Evolutionary conservation across 2,888 invertebrate species (phyloP).

Genomic region (Diarsia brunnea): DNA sequence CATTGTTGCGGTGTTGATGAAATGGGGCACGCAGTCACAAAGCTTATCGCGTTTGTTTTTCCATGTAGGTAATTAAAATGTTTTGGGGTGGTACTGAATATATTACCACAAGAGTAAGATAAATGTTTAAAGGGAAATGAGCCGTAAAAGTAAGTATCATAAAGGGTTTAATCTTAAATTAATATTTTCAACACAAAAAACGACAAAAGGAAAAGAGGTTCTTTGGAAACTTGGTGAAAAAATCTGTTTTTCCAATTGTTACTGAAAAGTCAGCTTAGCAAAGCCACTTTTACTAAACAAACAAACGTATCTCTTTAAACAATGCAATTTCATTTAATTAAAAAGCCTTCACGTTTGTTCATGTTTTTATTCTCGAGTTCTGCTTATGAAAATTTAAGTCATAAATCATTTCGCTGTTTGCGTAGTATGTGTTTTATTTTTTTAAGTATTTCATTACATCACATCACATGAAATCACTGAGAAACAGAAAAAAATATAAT

Average conservation of each 20-base stretch:
- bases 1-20: conserved; percentile 8
- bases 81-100: neutral
- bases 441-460: neutral
- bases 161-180: neutral
- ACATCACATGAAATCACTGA: neutral
- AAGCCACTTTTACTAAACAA: neutral
- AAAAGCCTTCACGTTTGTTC: neutral
- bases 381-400: conserved; percentile 2
- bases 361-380: neutral
- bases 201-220: neutral
- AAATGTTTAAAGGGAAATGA: neutral
- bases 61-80: neutral
- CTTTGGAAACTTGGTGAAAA: neutral
- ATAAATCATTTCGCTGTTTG: conserved; percentile 13
- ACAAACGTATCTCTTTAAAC: neutral
- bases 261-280: neutral
- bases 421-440: neutral
- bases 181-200: neutral
- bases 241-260: neutral
- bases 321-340: conserved; percentile 13
- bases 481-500: neutral
- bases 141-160: neutral
- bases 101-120: neutral
- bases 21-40: neutral
- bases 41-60: neutral